Evolutionary conservation across 2,888 invertebrate species (phyloP).

Genomic region (Acleris holmiana): DNA sequence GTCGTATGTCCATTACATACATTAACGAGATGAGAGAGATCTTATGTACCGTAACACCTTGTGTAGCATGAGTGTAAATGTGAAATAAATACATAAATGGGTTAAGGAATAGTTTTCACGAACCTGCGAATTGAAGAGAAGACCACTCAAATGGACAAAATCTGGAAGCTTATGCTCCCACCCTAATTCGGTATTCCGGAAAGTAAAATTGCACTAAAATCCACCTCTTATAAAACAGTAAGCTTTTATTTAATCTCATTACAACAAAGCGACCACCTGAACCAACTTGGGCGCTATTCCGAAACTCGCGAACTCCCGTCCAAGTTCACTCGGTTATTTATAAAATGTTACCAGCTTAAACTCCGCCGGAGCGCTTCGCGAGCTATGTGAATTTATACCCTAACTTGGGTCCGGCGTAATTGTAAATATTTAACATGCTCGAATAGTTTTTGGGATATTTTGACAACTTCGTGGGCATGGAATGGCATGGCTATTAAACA

Average conservation of each 20-base stretch:
- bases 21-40: too few species aligned
- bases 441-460: slow-evolving; percentile 10
- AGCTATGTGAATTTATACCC: slow-evolving; percentile 45
- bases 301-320: slow-evolving; percentile 22
- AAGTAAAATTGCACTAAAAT: slow-evolving; percentile 7
- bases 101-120: too few species aligned
- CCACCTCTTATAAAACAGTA: slow-evolving; percentile 13
- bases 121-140: too few species aligned
- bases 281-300: slow-evolving; percentile 9
- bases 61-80: too few species aligned
- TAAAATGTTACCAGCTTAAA: slow-evolving; percentile 45
- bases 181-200: too few species aligned
- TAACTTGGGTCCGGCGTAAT: slow-evolving; percentile 18
- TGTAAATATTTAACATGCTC: slow-evolving; percentile 18
- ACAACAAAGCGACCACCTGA: slow-evolving; percentile 26
- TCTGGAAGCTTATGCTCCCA: too few species aligned
- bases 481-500: too few species aligned
- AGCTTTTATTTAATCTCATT: slow-evolving; percentile 23
- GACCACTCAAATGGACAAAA: too few species aligned
- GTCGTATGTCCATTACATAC: too few species aligned
- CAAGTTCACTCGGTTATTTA: slow-evolving; percentile 44
- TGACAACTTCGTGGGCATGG: background rate
- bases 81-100: too few species aligned
- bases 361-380: slow-evolving; percentile 46
- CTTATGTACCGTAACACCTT: too few species aligned